Conservation (phyloP, 2,113 vertebrate genomes). For the Gyps fulvus region DNA sequence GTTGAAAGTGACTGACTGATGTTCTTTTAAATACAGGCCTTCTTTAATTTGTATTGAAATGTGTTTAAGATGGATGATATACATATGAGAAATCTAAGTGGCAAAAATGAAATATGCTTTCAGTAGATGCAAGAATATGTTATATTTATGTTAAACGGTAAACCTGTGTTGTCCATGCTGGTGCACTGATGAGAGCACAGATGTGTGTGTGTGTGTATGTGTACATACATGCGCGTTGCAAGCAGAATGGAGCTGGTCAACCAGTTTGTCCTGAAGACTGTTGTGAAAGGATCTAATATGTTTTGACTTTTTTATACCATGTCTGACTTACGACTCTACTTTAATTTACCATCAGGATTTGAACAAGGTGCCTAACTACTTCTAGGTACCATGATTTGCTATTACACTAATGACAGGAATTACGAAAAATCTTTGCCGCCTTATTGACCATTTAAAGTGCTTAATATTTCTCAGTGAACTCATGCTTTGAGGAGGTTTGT, state of each 20-base stretch:
- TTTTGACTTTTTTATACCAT: conserved; percentile 14
- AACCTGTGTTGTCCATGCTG: background rate
- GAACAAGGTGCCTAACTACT: conserved; percentile 19
- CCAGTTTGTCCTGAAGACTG: background rate
- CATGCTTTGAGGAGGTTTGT: conserved; percentile 39
- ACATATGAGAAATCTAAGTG: background rate
- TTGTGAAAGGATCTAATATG: background rate
- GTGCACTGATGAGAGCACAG: background rate
- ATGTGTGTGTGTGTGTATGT: background rate
- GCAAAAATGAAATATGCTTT: background rate
- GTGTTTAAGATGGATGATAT: background rate
- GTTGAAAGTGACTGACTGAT: background rate
- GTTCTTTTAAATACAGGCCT: background rate
- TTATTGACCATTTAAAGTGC: conserved; percentile 58
- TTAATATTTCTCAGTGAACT: conserved; percentile 39
- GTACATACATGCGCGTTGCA: rapidly evolving
- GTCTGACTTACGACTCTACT: conserved; percentile 38
- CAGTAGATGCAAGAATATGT: background rate
- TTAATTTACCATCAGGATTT: conserved; percentile 36
- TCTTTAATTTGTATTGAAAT: background rate
- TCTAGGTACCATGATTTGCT: conserved; percentile 63
- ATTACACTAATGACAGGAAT: conserved; percentile 58
- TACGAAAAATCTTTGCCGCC: conserved; percentile 58
- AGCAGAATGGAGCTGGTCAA: background rate
- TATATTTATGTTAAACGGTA: background rate